Base-by-base conservation (phyloP, 2,888 invertebrate species). In the Trichopoda pennipes region DNA sequence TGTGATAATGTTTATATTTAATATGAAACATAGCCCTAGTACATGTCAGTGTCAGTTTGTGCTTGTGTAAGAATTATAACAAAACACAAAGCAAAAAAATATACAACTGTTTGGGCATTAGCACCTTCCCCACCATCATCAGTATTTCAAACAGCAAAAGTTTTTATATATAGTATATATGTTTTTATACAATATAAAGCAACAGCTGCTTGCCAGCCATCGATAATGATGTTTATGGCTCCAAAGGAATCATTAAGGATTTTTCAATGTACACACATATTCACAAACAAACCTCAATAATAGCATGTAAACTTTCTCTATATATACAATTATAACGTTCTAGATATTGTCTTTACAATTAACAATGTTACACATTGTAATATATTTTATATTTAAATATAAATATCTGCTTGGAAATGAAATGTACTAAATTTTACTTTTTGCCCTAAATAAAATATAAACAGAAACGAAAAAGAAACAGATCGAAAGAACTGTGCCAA, bases 211-310 rank as follows among this genome's bases (percentile, higher is more conserved):
- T 83, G 74, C 81, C 86, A 83, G 85, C 76, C 85, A 85, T 75
- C 77, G 84, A 83, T 83, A 78, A 79, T 84, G 84, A 81, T 81
- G 82, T 77, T 73, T 77, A 82, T 75, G 84, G 82, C 84, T 84
- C 84, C 84, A 84, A 58, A 63, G 80, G 75, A 77, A 82, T 80
- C 82, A 84, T 84, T 84, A 82, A 78, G 84, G 73, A 61, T 51
- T 68, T 72, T 44, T 23, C 21, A 60, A 51, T 32, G 58, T 35
- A 66, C 23, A 35, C 17, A 61, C 28, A 76, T 2, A 61, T 4
- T 47, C 4, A 66, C 56, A 42, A 10, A 49, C 19, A 44, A 47
- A 63, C 28, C 56, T n/a, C 12, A 9, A 53, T 51, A 63, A 32
- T 17, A 8, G 14, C 44, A 32, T 38, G 35, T 9, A 55, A 9